Percentiles rank a stretch among this genome's conserved stretches.
Conservation (phyloP, 2,888 invertebrate species). For the Leptura quadrifasciata region DNA sequence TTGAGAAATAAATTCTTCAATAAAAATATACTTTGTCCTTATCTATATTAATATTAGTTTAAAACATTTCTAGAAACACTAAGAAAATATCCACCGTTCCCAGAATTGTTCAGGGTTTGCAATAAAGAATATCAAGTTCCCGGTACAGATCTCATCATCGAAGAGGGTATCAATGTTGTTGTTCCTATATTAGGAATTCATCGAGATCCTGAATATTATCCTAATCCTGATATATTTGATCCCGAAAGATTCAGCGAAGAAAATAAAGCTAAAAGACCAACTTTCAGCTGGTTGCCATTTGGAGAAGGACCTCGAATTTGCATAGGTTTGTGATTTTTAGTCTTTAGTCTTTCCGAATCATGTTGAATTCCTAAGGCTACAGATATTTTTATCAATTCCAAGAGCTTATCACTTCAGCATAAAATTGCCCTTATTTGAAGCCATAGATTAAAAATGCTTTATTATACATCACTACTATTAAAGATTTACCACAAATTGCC, state of each 20-base stretch:
- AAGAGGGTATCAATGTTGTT: conserved; percentile 63
- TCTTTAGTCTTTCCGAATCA: too few relatives aligned
- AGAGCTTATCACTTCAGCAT: too few relatives aligned
- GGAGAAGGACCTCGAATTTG: conserved; percentile 55
- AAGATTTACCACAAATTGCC: too few relatives aligned
- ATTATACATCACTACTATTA: too few relatives aligned
- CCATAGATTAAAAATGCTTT: too few relatives aligned
- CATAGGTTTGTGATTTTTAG: conserved; percentile 56
- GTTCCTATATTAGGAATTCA: conserved; percentile 65
- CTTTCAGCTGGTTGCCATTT: conserved; percentile 51
- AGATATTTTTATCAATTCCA: too few relatives aligned
- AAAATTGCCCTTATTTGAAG: too few relatives aligned
- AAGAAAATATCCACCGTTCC: conserved; percentile 66
- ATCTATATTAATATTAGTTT: not conserved
- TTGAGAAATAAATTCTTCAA: too few relatives aligned
- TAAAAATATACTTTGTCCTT: too few relatives aligned
- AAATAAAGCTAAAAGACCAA: conserved; percentile 36
- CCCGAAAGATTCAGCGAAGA: conserved; percentile 58
- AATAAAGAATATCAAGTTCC: conserved; percentile 63
- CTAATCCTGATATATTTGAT: conserved; percentile 59
- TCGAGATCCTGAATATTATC: conserved; percentile 65
- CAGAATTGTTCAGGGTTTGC: conserved; percentile 51
- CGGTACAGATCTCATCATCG: conserved; percentile 62
- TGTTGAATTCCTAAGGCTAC: too few relatives aligned
- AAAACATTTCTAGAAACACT: conserved; percentile 67